Conservation (phyloP, 2,888 invertebrate species). For the Ashinkailepas kermadecensis region DNA sequence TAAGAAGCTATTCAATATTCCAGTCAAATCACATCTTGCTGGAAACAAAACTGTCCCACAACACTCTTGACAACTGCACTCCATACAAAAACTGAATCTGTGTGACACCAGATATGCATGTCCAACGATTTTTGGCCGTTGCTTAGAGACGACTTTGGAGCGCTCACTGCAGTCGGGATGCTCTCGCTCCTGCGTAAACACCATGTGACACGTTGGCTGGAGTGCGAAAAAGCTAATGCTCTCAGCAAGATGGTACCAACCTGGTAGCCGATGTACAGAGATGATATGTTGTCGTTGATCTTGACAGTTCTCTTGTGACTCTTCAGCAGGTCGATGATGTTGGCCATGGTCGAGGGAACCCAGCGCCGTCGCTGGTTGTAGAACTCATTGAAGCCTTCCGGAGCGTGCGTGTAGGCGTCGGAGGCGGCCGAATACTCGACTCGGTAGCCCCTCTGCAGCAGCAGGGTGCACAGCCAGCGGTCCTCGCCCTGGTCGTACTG, state of each 20-base stretch:
- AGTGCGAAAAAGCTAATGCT: too few relatives aligned
- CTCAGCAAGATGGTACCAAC: conserved; percentile 28
- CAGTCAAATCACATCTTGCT: too few relatives aligned
- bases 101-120: too few relatives aligned
- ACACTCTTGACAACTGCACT: too few relatives aligned
- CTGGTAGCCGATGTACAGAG: conserved; percentile 41
- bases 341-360: conserved; percentile 53
- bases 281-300: conserved; percentile 49
- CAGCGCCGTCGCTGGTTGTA: conserved; percentile 52
- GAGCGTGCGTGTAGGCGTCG: conserved; percentile 44
- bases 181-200: too few relatives aligned
- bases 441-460: conserved; percentile 48
- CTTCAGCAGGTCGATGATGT: conserved; percentile 48
- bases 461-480: conserved; percentile 50
- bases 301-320: conserved; percentile 45
- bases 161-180: too few relatives aligned
- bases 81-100: too few relatives aligned
- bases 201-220: too few relatives aligned
- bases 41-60: too few relatives aligned
- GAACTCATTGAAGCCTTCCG: conserved; percentile 51
- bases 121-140: too few relatives aligned
- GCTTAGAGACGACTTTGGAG: too few relatives aligned
- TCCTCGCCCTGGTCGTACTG: conserved; percentile 77
- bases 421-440: conserved; percentile 46
- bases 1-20: too few relatives aligned